Evolutionary conservation across 1,140 invertebrate species (phyloP), one percentile per base, ranked within the genome.

Genomic region (Myzus persicae): DNA sequence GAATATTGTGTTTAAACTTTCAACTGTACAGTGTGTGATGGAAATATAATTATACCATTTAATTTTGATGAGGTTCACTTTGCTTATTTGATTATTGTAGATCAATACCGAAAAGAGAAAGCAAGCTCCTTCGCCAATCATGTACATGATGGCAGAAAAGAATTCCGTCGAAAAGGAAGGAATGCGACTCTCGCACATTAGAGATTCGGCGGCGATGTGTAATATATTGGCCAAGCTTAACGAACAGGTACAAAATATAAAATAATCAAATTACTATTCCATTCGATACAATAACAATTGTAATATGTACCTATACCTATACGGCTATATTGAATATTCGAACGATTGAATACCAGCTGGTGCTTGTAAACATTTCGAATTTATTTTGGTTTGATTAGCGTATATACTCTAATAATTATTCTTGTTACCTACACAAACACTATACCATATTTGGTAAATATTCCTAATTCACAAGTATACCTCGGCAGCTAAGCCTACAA

Each of bases 141-240:
- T 98, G 40, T 96, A 97, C 59, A 96, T 98, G 95, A 98, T 98
- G 94, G 97, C 98, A 0, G 96, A 97, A 85, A 99, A 99, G 95
- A 99, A 99, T 95, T 94, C 95, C 7, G 96, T 97, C 0, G 99
- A 99, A 96, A 97, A 97, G 81, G 95, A 96, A 81, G 98, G 98
- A 93, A 99, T 99, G 98, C 96, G 96, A 94, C 96, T 96, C 90
- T 97, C 98, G 8, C 98, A 99, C 95, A 95, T 98, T 22, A 95
- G 96, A 92, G 98, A 98, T 95, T 98, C 97, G 31, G 98, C 98
- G 1, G 98, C 98, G 2, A 96, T 99, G 95, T 98, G 98, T 95
- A 97, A 99, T 94, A 98, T 98, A 94, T 96, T 99, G 88, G 96
- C 97, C 59, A 99, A 98, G 95, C 95, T 99, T 93, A 98, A 99